phyloP scores from a whole-genome alignment of 2,888 invertebrate species.

The Myopa tessellatipennis region DNA sequence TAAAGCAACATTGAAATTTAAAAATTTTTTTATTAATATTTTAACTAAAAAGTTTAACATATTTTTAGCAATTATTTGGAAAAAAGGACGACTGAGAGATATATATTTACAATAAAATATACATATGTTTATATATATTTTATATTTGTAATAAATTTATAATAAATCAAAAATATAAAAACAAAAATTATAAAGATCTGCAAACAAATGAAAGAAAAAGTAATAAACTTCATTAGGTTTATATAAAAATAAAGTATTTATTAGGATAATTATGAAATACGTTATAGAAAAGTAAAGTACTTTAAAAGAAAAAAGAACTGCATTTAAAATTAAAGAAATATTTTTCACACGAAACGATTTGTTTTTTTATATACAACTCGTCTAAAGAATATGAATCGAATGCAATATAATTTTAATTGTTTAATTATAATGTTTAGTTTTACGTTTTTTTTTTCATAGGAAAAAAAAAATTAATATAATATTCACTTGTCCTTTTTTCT shows the following conservation, averaged over 20 bases:
- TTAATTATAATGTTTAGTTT: slow-evolving; percentile 35
- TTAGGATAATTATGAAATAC: slow-evolving; percentile 5
- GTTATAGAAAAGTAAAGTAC: slow-evolving; percentile 27
- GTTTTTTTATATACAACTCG: slow-evolving; percentile 30
- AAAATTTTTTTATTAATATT: not conserved
- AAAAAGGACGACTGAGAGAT: slow-evolving; percentile 58
- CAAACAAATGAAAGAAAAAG: slow-evolving; percentile 36
- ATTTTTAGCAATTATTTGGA: slow-evolving; percentile 47
- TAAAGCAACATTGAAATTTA: too few species aligned
- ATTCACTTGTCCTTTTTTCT: slow-evolving; percentile 62
- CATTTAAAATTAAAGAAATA: slow-evolving; percentile 42
- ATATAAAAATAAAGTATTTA: slow-evolving; percentile 15
- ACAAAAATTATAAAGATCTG: slow-evolving; percentile 13
- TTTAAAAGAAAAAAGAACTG: slow-evolving; percentile 39
- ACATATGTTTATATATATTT: slow-evolving; percentile 15
- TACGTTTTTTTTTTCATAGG: not conserved
- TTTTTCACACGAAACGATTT: not conserved
- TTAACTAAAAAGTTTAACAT: not conserved
- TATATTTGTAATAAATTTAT: slow-evolving; percentile 3
- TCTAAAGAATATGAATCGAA: slow-evolving; percentile 29
- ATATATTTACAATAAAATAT: slow-evolving; percentile 33
- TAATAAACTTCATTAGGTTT: slow-evolving; percentile 37
- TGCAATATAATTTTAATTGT: slow-evolving; percentile 49
- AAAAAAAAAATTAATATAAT: not conserved
- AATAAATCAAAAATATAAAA: slow-evolving; percentile 28